phyloP scores from a whole-genome alignment of 30 jellyfish, hydroid and myxozoan genomes.

The Euphysa ruthae region DNA sequence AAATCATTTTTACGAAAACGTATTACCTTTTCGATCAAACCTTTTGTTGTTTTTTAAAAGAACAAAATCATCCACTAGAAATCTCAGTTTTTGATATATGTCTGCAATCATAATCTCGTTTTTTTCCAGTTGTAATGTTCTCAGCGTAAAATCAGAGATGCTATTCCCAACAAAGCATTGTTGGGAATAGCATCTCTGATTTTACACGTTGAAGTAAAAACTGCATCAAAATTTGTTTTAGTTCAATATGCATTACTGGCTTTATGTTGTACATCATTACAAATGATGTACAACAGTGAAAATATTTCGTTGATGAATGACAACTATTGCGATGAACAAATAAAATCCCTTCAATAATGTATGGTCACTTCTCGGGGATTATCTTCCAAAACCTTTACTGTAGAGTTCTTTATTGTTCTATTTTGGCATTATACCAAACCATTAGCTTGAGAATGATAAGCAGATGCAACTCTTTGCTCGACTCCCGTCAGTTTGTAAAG shows the following conservation, averaged over 20 bases:
- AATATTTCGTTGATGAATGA: too few species aligned
- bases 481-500: background rate
- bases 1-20: background rate
- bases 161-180: too few species aligned
- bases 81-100: background rate
- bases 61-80: constrained; percentile 3
- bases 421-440: too few species aligned
- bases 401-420: background rate
- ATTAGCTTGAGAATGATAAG: background rate
- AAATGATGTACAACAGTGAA: too few species aligned
- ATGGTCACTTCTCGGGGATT: background rate
- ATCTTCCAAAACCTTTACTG: background rate
- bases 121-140: too few species aligned
- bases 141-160: too few species aligned
- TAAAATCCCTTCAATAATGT: background rate
- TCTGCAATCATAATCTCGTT: constrained; percentile 5
- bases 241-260: too few species aligned
- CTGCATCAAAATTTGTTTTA: too few species aligned
- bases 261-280: too few species aligned
- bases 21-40: background rate
- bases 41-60: background rate
- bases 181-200: too few species aligned
- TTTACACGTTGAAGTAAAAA: too few species aligned
- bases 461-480: background rate
- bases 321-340: too few species aligned